These are phyloP conservation scores for Gerris buenoi DNA, from an alignment of 1,140 invertebrate species.

Conservation along the genomic window DNA sequence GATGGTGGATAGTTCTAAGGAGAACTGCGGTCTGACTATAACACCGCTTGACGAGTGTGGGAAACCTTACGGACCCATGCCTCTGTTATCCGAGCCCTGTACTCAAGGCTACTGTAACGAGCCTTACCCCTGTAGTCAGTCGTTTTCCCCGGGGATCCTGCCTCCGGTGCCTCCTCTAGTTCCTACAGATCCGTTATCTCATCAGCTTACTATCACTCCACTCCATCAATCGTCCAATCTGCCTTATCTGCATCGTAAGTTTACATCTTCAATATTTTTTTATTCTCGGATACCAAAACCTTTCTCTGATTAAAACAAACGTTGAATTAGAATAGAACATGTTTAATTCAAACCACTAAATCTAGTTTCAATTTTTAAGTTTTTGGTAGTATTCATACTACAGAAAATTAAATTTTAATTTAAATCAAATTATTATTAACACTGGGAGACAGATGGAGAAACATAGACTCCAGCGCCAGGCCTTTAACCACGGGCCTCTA, in stretches of 20 bases:
- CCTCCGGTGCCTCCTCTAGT: not conserved
- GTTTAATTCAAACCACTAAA: too few species aligned
- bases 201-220: not conserved
- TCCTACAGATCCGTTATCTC: not conserved
- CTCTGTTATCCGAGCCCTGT: not conserved
- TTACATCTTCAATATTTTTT: too few species aligned
- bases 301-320: too few species aligned
- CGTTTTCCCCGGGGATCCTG: not conserved
- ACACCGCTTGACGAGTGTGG: not conserved
- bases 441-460: too few species aligned
- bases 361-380: too few species aligned
- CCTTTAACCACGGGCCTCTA: too few species aligned
- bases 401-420: too few species aligned
- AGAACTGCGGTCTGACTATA: not conserved
- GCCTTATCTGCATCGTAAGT: not conserved
- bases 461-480: too few species aligned
- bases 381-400: too few species aligned
- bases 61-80: not conserved
- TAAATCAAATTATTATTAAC: too few species aligned
- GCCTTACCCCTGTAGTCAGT: not conserved
- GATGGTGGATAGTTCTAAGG: not conserved
- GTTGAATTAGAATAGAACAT: too few species aligned
- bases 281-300: too few species aligned
- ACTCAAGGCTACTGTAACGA: not conserved
- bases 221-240: not conserved